Conservation (phyloP, 92 coral and sea anemone species). For the Epizoanthus illoricatus region DNA sequence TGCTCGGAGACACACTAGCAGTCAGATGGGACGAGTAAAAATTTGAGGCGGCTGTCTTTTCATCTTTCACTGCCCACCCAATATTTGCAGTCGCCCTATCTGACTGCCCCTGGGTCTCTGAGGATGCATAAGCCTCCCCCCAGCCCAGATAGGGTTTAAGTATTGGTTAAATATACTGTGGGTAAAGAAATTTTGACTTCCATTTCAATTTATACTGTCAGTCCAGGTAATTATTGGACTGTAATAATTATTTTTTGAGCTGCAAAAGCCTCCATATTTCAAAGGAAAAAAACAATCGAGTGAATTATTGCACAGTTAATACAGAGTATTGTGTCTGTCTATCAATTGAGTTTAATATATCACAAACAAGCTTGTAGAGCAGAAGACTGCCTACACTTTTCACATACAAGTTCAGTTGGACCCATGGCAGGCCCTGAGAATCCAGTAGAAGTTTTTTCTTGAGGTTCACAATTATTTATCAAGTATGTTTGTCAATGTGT, state of each 20-base stretch:
- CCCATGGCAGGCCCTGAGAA: not conserved
- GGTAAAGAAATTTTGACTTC: not conserved
- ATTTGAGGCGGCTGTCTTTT: no score
- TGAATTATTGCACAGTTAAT: slow-evolving; percentile 1
- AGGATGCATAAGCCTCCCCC: not conserved
- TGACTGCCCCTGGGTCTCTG: not conserved
- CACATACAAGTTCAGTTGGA: slow-evolving; percentile 3
- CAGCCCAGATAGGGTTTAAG: slow-evolving; percentile 1
- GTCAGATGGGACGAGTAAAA: not conserved
- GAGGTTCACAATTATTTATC: no score
- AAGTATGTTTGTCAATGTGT: no score
- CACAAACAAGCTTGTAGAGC: slow-evolving; percentile 3
- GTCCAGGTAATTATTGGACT: slow-evolving; percentile 3
- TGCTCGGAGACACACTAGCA: slow-evolving; percentile 4
- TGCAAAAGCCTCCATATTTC: not conserved
- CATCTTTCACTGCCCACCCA: no score
- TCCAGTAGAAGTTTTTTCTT: not conserved
- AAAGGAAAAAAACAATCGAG: not conserved
- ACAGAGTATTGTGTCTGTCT: not conserved
- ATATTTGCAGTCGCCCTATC: no score
- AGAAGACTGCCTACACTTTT: not conserved
- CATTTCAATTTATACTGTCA: not conserved
- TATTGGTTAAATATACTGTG: not conserved
- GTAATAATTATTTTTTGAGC: not conserved
- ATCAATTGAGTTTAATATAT: not conserved